phyloP scores from a whole-genome alignment of 1,140 invertebrate species.

The Neodiprion pinetum region DNA sequence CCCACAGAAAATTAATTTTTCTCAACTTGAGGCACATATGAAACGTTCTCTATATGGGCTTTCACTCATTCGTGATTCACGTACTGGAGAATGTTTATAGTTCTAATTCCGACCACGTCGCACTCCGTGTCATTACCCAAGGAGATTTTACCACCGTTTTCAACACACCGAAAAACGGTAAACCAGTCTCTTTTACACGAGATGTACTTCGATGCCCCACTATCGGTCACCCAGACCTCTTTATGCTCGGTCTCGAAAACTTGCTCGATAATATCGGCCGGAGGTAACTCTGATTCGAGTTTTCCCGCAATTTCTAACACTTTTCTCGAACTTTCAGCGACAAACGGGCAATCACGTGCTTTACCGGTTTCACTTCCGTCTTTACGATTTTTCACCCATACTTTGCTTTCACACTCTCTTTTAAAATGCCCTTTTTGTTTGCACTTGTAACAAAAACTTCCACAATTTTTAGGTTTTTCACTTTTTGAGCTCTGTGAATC shows the following conservation, averaged over 20 bases:
- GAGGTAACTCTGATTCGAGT: background rate
- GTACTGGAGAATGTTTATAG: conserved; percentile 2
- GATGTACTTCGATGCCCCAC: background rate
- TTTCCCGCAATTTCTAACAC: too few species aligned
- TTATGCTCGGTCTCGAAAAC: background rate
- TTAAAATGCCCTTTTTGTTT: too few species aligned
- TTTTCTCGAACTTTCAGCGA: too few species aligned
- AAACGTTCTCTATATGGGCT: conserved; percentile 14
- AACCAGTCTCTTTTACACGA: background rate
- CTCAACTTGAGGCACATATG: conserved; percentile 20
- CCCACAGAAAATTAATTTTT: conserved; percentile 31
- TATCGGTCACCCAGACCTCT: too few species aligned
- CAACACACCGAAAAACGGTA: background rate
- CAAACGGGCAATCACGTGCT: too few species aligned
- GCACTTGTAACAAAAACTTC: too few species aligned
- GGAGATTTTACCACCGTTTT: background rate
- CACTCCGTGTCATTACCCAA: background rate
- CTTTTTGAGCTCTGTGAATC: too few species aligned
- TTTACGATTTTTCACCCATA: too few species aligned
- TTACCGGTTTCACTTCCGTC: too few species aligned
- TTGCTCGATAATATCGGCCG: background rate
- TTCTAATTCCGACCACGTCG: conserved; percentile 14
- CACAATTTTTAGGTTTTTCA: too few species aligned
- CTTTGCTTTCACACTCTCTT: too few species aligned
- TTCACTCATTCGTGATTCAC: conserved; percentile 10